These are phyloP conservation scores for Capromys pilorides DNA, from an alignment of 2,797 vertebrate genomes.

Conservation along the genomic window DNA sequence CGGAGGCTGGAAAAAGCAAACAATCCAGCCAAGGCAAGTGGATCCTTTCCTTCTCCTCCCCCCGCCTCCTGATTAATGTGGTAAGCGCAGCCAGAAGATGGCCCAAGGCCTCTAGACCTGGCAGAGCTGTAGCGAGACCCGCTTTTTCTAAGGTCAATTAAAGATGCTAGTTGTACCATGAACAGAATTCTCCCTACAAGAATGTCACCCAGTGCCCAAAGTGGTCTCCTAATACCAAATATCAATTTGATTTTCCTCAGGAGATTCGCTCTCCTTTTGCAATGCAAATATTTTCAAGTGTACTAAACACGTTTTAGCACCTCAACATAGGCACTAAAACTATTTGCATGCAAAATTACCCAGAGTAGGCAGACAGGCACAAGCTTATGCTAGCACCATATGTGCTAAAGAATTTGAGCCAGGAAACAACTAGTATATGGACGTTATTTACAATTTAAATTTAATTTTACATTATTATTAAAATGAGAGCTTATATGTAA, in stretches of 20 bases:
- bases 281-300: conserved; percentile 91
- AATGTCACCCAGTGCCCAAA: conserved; percentile 71
- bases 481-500: conserved; percentile 83
- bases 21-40: neutral
- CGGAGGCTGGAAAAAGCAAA: conserved; percentile 57
- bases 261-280: conserved; percentile 86
- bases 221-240: conserved; percentile 83
- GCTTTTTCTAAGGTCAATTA: conserved; percentile 77
- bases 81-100: conserved; percentile 61
- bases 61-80: conserved; percentile 22
- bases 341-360: conserved; percentile 90
- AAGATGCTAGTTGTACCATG: conserved; percentile 78
- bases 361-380: conserved; percentile 88
- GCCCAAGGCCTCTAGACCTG: conserved; percentile 70
- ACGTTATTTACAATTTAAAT: conserved; percentile 89
- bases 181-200: conserved; percentile 79
- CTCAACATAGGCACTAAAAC: conserved; percentile 88
- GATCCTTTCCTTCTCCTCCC: neutral
- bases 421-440: conserved; percentile 87
- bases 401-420: conserved; percentile 88
- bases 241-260: conserved; percentile 86
- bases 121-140: conserved; percentile 64
- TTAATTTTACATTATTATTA: conserved; percentile 87
- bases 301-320: conserved; percentile 91
- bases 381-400: conserved; percentile 90